Evolutionary conservation across 2,888 invertebrate genomes (phyloP), one percentile per base, ranked within the genome.

Genomic region (Brachycybe producta): DNA sequence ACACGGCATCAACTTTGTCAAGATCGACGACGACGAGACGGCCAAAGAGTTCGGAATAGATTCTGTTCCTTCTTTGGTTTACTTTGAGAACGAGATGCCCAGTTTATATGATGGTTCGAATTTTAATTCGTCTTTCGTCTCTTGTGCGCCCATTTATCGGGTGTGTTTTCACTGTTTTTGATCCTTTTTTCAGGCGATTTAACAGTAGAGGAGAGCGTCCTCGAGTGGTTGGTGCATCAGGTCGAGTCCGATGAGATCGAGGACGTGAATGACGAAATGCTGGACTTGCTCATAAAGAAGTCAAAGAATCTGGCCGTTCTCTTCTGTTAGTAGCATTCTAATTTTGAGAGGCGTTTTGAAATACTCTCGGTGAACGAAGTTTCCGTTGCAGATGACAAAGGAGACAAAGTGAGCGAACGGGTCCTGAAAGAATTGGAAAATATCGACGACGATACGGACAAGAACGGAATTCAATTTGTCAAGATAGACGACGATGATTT

Each of bases 371-470:
- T 11, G 38, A 11, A 8, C 8, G 30, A 28, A 11, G n/a, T 43
- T 24, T 43, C 19, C n/a, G 13, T 46, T 73, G 58, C 70, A 88
- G 88, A 90, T 73, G 86, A 88, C 68, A 87, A 83, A 68, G 84
- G 85, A 60, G 86, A 88, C 65, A 87, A 86, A 72, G 84, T 85
- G 67, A 54, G 51, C 32, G 83, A 85, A 66, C 84, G 85, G 67
- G 75, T 87, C 52, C 72, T 90, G 55, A 70, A 73, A 49, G 88
- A 87, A 67, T 70, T 90, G 61, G 90, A 91, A 69, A 88, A 87
- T 64, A 90, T 91, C 60, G 91, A 91, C 64, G 90, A 90, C 63
- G 90, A 90, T 65, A 87, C 87, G 68, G 90, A 90, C 66, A 82
- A 84, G 63, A 85, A 90, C 64, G 84, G 84, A 62, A 88, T 90